A percentile compares a stretch with the other conserved stretches of the same genome.
Evolutionary conservation across 37 sponge, comb jelly and placozoan species (phyloP).

Genomic region (Cliona cf. orientalis): DNA sequence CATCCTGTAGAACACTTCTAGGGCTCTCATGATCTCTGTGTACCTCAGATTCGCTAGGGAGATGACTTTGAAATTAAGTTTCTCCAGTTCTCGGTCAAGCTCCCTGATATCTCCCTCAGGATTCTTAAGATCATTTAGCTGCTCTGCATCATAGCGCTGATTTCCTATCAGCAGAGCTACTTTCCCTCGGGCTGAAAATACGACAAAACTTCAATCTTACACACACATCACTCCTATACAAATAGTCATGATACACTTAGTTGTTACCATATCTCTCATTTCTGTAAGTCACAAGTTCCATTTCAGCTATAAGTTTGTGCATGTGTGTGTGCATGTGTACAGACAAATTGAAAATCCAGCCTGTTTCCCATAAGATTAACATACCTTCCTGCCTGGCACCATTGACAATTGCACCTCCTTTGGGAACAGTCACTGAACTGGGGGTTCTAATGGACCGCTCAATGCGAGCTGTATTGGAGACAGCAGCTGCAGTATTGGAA

Average conservation of each 20-base stretch:
- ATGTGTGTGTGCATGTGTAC: neutral
- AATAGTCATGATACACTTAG: too few species aligned
- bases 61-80: slow-evolving; percentile 49
- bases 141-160: slow-evolving; percentile 25
- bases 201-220: too few species aligned
- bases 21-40: slow-evolving; percentile 32
- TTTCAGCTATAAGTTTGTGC: neutral
- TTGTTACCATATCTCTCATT: slow-evolving; percentile 36
- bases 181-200: slow-evolving; percentile 64
- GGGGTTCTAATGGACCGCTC: neutral
- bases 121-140: neutral
- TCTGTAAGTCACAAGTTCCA: neutral
- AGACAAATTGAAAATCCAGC: neutral
- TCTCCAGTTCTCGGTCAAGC: slow-evolving; percentile 1
- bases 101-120: slow-evolving; percentile 35
- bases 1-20: slow-evolving; percentile 23
- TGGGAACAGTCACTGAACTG: neutral
- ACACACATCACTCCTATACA: too few species aligned
- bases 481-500: neutral
- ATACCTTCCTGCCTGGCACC: neutral
- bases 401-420: neutral
- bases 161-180: slow-evolving; percentile 71
- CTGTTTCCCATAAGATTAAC: neutral
- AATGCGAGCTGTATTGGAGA: slow-evolving; percentile 12
- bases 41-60: slow-evolving; percentile 43